A percentile compares a stretch with the other conserved stretches of the same genome.
Conservation (phyloP, 2,888 invertebrate genomes). For the Melangyna quadrimaculata region DNA sequence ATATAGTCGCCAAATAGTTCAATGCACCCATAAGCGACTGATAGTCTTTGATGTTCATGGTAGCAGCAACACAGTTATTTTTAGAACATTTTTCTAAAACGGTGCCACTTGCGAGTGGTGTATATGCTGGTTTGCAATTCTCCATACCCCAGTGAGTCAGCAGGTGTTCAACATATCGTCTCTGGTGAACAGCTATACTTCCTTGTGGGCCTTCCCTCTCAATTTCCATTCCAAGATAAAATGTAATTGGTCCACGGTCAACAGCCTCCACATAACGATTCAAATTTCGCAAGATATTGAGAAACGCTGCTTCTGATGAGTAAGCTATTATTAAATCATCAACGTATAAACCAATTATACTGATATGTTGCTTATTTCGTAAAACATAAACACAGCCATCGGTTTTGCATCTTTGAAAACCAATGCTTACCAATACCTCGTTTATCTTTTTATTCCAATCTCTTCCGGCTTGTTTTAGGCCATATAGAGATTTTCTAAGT, state of each 20-base stretch:
- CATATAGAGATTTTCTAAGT: conserved; percentile 36
- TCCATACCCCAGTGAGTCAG: conserved; percentile 47
- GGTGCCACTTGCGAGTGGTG: conserved; percentile 48
- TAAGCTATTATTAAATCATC: conserved; percentile 48
- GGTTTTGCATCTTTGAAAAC: conserved; percentile 38
- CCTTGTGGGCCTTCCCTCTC: conserved; percentile 38
- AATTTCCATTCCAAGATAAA: conserved; percentile 61
- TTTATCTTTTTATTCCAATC: conserved; percentile 56
- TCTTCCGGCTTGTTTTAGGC: conserved; percentile 60
- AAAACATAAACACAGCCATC: conserved; percentile 32
- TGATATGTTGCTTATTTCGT: conserved; percentile 10
- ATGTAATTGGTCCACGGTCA: conserved; percentile 47
- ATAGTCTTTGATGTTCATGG: conserved; percentile 35
- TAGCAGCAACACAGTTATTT: conserved; percentile 26
- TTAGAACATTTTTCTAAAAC: conserved; percentile 50
- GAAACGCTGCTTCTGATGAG: background rate
- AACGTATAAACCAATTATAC: conserved; percentile 46
- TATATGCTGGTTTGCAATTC: conserved; percentile 47
- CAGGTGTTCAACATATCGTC: conserved; percentile 33
- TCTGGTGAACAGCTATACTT: conserved; percentile 39
- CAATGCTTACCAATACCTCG: conserved; percentile 39
- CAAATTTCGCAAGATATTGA: conserved; percentile 20
- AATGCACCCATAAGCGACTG: conserved; percentile 59
- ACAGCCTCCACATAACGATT: conserved; percentile 42
- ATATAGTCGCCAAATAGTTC: conserved; percentile 57